Evolutionary conservation across 2,113 vertebrate species (phyloP).

Genomic region (Nymphicus hollandicus): DNA sequence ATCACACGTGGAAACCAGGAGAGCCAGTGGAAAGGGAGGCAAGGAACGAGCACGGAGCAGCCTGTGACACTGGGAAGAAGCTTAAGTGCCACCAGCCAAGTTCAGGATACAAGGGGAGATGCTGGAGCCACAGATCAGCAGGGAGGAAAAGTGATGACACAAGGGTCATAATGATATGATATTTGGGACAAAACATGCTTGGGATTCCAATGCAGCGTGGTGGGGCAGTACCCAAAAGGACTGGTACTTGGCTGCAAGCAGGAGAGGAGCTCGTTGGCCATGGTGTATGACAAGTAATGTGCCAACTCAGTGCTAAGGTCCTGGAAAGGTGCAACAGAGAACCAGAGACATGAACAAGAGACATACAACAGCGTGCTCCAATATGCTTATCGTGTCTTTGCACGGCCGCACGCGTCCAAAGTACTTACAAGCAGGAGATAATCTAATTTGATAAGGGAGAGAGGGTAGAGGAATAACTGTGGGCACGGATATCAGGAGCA

Average conservation of each 20-base stretch:
- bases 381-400: background rate
- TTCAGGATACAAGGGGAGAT: background rate
- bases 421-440: background rate
- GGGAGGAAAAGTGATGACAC: background rate
- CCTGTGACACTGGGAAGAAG: background rate
- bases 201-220: background rate
- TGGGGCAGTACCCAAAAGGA: background rate
- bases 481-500: conserved; percentile 24
- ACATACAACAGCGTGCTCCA: background rate
- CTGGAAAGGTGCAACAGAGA: background rate
- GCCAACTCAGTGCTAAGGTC: background rate
- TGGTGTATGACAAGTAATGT: background rate
- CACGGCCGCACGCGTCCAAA: background rate
- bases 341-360: background rate
- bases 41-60: background rate
- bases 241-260: background rate
- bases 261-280: background rate
- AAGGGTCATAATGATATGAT: background rate
- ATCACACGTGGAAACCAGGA: background rate
- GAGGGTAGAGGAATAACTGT: conserved; percentile 11
- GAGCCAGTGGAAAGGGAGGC: background rate
- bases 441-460: conserved; percentile 44
- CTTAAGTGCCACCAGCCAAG: background rate
- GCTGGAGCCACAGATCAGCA: background rate
- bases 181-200: background rate